Evolutionary conservation across 2,888 invertebrate species (phyloP), one percentile per base, ranked within the genome.

Genomic region (Encarsia formosa): DNA sequence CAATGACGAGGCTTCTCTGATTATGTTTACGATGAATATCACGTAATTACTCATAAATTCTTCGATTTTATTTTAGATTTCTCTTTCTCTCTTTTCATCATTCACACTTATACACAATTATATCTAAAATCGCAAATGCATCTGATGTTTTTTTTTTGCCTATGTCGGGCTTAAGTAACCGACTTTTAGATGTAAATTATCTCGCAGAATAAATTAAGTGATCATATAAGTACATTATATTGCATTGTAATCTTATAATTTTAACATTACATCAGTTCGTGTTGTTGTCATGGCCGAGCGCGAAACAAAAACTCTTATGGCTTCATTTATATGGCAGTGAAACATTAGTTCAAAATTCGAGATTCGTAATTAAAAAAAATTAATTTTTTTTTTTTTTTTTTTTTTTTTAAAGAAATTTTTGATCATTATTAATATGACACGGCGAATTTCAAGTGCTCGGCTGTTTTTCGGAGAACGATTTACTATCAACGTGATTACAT

Each of bases 181-280:
- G 59, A 61, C 59, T 59, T 59, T 59, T 60, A 57, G 58, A 61
- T 59, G 61, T 60, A 44, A 47, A 59, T 65, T 60, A 60, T 58
- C 58, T 57, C 58, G 59, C 62, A 58, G 61, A 62, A 62, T 63
- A 61, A 43, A 40, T 34, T n/a, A n/a, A 41, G 32, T 63, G 63
- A 65, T 63, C n/a, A n/a, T 61, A 67, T 73, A 71, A 70, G 67
- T 71, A 73, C 71, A 72, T 70, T 72, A 69, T 35, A 48, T 71
- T 71, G 70, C 71, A 73, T 70, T 69, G 66, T 66, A 65, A 67
- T 73, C 70, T 70, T 68, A 68, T n/a, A n/a, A 70, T 69, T 71
- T 65, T 63, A 65, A 63, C 67, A 62, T 59, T 64, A 58, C 18
- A 37, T 61, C 63, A 52, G 59, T 41, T 61, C 56, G 61, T 60